Evolutionary conservation across 2,113 vertebrate genomes (phyloP).

Genomic region (Phaetusa simplex): DNA sequence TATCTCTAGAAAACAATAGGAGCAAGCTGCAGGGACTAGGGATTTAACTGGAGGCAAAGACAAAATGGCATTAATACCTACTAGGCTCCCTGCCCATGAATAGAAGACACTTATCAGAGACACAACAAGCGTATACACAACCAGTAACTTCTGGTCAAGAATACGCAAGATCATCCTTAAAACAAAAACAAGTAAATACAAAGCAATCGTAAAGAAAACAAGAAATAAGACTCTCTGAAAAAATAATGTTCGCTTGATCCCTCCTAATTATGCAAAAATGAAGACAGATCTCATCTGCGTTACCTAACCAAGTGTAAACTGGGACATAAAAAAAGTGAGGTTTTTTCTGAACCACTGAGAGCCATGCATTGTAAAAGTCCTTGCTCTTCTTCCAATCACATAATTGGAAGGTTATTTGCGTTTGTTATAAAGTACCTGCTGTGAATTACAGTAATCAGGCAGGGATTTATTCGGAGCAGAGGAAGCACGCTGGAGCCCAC

Average conservation of each 20-base stretch:
- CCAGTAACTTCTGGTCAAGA: background rate
- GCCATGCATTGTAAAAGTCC: background rate
- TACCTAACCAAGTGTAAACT: background rate
- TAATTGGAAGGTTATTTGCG: background rate
- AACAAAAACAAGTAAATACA: background rate
- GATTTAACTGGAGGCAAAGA: background rate
- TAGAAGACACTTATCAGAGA: background rate
- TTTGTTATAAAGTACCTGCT: constrained; percentile 18
- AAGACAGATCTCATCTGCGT: background rate
- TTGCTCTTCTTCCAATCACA: background rate
- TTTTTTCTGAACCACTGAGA: background rate
- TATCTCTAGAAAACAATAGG: background rate
- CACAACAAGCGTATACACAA: background rate
- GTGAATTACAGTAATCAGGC: constrained; percentile 9
- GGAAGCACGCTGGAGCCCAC: background rate
- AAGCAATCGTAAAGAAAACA: background rate
- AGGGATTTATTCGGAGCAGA: background rate
- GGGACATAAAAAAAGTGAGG: background rate
- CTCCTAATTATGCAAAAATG: background rate
- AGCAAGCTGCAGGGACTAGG: background rate
- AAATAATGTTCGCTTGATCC: background rate
- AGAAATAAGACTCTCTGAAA: background rate
- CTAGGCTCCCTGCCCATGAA: background rate
- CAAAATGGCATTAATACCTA: background rate
- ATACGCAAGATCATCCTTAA: background rate